phyloP scores from a whole-genome alignment of 2,888 invertebrate genomes.

The Lordiphosa andalusiaca region DNA sequence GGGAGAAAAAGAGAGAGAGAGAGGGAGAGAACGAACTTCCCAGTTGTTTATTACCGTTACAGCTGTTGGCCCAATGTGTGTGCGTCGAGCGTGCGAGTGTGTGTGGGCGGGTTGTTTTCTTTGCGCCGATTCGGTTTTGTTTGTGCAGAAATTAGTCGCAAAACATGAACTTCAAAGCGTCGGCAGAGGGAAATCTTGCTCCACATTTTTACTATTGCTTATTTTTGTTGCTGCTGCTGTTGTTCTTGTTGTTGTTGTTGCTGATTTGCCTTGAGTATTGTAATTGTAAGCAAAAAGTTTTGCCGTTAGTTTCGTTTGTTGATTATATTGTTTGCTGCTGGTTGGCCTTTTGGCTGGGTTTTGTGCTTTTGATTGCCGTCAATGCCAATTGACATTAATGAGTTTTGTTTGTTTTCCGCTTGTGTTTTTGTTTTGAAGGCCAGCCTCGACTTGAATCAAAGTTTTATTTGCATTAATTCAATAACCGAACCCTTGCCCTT shows the following conservation, averaged over 20 bases:
- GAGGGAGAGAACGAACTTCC: conserved; percentile 27
- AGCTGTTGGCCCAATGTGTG: conserved; percentile 53
- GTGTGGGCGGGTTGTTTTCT: conserved; percentile 38
- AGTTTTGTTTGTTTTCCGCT: conserved; percentile 29
- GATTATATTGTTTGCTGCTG: conserved; percentile 20
- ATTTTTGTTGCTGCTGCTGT: conserved; percentile 4
- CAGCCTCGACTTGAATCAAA: conserved; percentile 45
- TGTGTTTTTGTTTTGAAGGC: conserved; percentile 3
- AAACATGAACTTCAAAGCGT: conserved; percentile 57
- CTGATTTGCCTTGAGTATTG: conserved; percentile 41
- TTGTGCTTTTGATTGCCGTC: conserved; percentile 41
- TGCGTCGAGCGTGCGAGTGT: conserved; percentile 20
- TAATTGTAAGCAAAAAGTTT: conserved; percentile 60
- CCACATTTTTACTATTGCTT: conserved; percentile 19
- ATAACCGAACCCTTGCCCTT: too few relatives aligned
- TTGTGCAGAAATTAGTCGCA: conserved; percentile 61
- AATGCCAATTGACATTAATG: conserved; percentile 58
- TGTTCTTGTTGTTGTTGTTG: conserved; percentile 14
- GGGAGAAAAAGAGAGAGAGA: conserved; percentile 11
- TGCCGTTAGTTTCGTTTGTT: conserved; percentile 35
- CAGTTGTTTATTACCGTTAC: conserved; percentile 68
- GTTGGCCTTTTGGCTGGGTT: conserved; percentile 26
- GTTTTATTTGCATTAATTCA: neutral
- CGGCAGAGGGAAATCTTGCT: conserved; percentile 26
- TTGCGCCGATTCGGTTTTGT: conserved; percentile 32